Evolutionary conservation across 2,113 vertebrate species (phyloP).

Genomic region (Antechinus flavipes): DNA sequence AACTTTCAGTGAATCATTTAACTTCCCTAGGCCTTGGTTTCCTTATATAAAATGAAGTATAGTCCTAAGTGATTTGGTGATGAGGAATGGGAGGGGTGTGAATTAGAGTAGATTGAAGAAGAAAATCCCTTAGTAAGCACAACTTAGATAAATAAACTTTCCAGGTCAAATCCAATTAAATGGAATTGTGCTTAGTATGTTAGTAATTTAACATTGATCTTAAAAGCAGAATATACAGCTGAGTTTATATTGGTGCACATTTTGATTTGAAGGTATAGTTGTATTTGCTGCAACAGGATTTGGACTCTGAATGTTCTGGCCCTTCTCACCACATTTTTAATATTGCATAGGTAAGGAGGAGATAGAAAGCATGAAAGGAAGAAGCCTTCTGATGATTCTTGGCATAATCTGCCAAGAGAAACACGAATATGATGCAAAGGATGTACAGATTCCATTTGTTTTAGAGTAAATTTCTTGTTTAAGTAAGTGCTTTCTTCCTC

Average conservation of each 20-base stretch:
- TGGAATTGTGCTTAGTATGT: conserved; percentile 23
- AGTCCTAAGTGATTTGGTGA: conserved; percentile 22
- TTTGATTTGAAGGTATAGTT: background rate
- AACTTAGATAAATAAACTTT: conserved; percentile 60
- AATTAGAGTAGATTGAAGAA: conserved; percentile 24
- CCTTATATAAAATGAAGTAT: background rate
- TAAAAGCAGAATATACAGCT: background rate
- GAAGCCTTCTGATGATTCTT: no score
- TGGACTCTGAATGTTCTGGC: background rate
- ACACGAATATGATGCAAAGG: no score
- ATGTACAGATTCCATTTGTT: no score
- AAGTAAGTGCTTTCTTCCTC: no score
- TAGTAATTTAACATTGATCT: conserved; percentile 36
- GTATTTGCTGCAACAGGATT: conserved; percentile 7
- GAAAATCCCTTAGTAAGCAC: conserved; percentile 46
- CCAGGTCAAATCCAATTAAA: conserved; percentile 44
- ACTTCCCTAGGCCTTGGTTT: conserved; percentile 16
- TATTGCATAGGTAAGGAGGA: background rate
- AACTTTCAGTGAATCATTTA: conserved; percentile 29
- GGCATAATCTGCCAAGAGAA: no score
- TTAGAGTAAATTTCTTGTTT: no score
- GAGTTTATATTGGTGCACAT: background rate
- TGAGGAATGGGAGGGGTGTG: background rate
- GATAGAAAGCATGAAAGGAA: background rate
- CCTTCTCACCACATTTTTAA: background rate